Conservation (phyloP, 2,797 vertebrate genomes). For the Oceanodroma leucorhoa region DNA sequence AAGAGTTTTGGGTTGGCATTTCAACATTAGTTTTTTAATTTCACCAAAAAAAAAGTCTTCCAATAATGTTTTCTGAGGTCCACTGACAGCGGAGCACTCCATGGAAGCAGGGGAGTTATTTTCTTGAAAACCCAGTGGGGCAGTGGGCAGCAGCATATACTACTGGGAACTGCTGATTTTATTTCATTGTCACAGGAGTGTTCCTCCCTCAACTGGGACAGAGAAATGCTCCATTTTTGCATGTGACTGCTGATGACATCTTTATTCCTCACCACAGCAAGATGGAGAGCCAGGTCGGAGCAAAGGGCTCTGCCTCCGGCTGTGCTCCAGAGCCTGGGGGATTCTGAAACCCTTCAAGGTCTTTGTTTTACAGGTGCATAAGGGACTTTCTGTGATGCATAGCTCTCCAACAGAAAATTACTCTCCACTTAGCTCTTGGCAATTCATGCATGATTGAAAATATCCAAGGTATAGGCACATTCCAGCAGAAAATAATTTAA, state of each 20-base stretch:
- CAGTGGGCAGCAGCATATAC: neutral
- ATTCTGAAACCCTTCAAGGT: neutral
- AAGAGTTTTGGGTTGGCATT: too few species aligned
- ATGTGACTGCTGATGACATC: neutral
- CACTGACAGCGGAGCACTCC: neutral
- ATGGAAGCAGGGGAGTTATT: neutral
- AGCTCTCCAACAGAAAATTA: neutral
- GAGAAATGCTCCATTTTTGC: neutral
- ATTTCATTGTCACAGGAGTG: neutral
- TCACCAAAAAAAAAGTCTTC: neutral
- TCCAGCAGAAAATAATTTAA: neutral
- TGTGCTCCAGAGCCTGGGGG: neutral
- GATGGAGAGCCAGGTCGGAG: neutral
- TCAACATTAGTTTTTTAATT: neutral
- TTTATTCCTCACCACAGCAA: neutral
- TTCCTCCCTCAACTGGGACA: neutral
- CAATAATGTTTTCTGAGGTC: neutral
- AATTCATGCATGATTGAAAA: neutral
- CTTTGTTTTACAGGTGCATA: neutral
- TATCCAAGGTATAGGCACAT: neutral
- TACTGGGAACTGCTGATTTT: neutral
- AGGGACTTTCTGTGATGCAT: neutral
- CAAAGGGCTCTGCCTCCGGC: neutral
- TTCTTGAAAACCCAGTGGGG: neutral
- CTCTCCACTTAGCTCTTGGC: neutral